Base-by-base conservation (phyloP, 2,888 invertebrate genomes). In the Xylota segnis region DNA sequence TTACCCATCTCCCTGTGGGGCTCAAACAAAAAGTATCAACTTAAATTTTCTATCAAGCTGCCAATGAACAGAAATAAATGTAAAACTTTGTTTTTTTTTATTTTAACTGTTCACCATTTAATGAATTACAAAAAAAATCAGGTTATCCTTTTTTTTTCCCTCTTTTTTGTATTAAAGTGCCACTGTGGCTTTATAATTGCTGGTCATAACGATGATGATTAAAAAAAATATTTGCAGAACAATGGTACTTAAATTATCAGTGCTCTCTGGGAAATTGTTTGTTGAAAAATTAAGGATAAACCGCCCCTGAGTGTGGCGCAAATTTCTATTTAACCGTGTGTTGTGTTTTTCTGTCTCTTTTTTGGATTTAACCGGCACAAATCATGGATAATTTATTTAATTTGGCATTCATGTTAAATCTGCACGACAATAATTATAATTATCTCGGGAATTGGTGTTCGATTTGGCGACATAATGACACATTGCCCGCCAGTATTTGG, bases 311-410 rank as follows among this genome's bases (percentile, higher is more conserved):
- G 54, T 40, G 27, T 27, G 50, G 16, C 0, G 16, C 5, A 16
- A 34, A 7, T 43, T 27, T 12, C 5, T 32, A 14, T 12, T 14
- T 34, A 47, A 12, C 23, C 14, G 3, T 18, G 32, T 12, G 5
- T 37, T n/a, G 1, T 52, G 23, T 66, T 37, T n/a, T 58, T 54
- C 43, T 32, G 16, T 23, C 52, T 37, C n/a, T 58, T 54, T 56
- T 32, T 29, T 23, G 12, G 29, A 56, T 43, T 56, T 32, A 34
- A 34, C 9, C 43, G 18, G 52, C 63, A 74, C 56, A 76, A 58
- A 66, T 68, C 66, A 66, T 65, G 34, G 45, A 58, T 66, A 76
- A 76, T 68, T 76, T 40, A 59, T 68, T 50, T 50, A 37, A 58
- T 40, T 63, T 43, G 12, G 9, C 18, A 43, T 54, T 76, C 29